These are phyloP conservation scores for Junonia oenone DNA, from an alignment of 2,888 invertebrate genomes.

Conservation along the genomic window DNA sequence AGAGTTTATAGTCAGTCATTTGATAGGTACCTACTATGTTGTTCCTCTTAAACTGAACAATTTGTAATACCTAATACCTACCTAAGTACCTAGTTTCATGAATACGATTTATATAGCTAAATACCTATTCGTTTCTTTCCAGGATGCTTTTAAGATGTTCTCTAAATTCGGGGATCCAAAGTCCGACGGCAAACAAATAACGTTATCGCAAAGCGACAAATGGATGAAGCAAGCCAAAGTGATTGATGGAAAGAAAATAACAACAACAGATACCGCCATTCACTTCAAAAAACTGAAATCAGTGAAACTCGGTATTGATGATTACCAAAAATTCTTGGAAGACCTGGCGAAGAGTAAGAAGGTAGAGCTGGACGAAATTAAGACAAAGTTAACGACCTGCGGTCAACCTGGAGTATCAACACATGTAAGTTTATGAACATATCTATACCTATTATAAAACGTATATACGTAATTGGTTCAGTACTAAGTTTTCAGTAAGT, in stretches of 20 bases:
- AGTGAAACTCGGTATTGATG: conserved; percentile 85
- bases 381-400: conserved; percentile 87
- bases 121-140: conserved; percentile 47
- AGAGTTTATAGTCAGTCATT: too few relatives aligned
- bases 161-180: conserved; percentile 93
- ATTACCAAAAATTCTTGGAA: conserved; percentile 91
- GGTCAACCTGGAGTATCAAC: conserved; percentile 85
- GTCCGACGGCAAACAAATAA: conserved; percentile 91
- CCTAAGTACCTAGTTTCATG: background rate
- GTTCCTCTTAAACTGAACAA: too few relatives aligned
- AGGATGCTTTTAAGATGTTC: conserved; percentile 88
- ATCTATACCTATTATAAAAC: background rate
- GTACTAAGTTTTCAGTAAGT: background rate
- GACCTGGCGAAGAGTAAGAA: conserved; percentile 92
- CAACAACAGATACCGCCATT: conserved; percentile 94
- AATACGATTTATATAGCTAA: background rate
- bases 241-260: conserved; percentile 90
- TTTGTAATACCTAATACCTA: too few relatives aligned
- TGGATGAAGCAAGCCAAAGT: conserved; percentile 95
- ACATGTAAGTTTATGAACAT: conserved; percentile 48
- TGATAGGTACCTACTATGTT: too few relatives aligned
- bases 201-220: conserved; percentile 94
- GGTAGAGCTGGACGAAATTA: conserved; percentile 87
- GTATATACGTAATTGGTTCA: background rate
- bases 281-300: conserved; percentile 93